Conservation (phyloP, 2,888 invertebrate genomes). For the Pterostichus niger region DNA sequence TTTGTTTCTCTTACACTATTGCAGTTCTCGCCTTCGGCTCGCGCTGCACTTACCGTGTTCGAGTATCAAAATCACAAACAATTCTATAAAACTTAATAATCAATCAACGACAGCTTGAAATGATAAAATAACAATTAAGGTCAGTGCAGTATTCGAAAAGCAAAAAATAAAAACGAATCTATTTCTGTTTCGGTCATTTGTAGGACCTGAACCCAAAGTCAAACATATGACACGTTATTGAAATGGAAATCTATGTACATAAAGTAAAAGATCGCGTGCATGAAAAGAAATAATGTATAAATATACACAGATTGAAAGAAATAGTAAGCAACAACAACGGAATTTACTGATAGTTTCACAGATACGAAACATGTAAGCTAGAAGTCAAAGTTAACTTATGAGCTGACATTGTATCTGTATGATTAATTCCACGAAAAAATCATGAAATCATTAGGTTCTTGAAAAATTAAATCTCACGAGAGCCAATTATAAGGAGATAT, state of each 20-base stretch:
- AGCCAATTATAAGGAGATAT: not conserved
- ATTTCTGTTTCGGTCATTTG: constrained; percentile 5
- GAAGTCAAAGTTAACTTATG: constrained; percentile 5
- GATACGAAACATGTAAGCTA: not conserved
- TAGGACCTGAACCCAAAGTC: not conserved
- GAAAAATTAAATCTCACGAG: constrained; percentile 20
- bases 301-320: constrained; percentile 40
- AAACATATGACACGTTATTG: constrained; percentile 5
- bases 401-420: not conserved
- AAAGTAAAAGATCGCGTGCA: constrained; percentile 28
- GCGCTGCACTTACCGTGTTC: too few species aligned
- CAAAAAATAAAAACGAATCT: not conserved
- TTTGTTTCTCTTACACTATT: too few species aligned
- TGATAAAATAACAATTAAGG: not conserved
- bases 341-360: constrained; percentile 25
- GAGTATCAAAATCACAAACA: too few species aligned
- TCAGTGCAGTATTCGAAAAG: not conserved
- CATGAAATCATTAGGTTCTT: constrained; percentile 8
- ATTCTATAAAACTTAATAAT: not conserved
- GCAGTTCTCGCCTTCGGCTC: too few species aligned
- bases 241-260: constrained; percentile 19
- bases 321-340: not conserved
- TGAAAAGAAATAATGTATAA: constrained; percentile 11
- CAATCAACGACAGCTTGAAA: not conserved
- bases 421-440: constrained; percentile 29